Base-by-base conservation (phyloP, 2,888 invertebrate species). In the Rhimphoctona megacephalus region DNA sequence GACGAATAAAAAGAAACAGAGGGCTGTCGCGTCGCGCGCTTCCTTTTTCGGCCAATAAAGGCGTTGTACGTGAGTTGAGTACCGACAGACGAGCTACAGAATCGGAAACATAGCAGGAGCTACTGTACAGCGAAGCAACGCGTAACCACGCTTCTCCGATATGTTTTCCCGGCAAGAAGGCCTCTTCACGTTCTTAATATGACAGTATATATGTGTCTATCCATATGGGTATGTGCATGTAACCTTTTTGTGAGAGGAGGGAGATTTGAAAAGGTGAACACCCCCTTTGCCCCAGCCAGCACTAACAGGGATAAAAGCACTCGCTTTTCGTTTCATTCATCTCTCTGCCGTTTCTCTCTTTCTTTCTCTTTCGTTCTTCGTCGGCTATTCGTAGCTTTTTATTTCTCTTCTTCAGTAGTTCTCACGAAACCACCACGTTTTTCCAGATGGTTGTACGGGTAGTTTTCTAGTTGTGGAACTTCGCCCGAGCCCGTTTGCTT, bases 11-110 rank as follows among this genome's bases (percentile, higher is more conserved):
- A 81, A 81, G 57, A 84, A 43, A 43, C 11, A 14, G 11, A 67
- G 78, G 74, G 74, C 82, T 76, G 69, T 54, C 74, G 78, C 78
- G 46, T 86, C 54, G 81, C 83, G 74, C 83, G 80, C 83, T 72
- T 86, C 80, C 86, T 89, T 91, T 91, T 91, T 89, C 85, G 85
- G 77, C 89, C 88, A 90, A 90, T 90, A 90, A 91, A 91, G 88
- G 89, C 85, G 85, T 61, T 81, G 89, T 88, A 87, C 91, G 91
- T 91, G 91, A 91, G 83, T 46, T 64, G 86, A 54, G 74, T 86
- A 64, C 78, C 57, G 70, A 86, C n/a, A 57, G 78, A 69, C 86
- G 61, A 61, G 36, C 82, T 49, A 76, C 76, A 69, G 73, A 64
- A 52, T 72, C 49, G 57, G 76, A 66, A 81, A 73, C 73, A 73